Evolutionary conservation across 2,888 invertebrate genomes (phyloP).

Genomic region (Micropterix aruncella): DNA sequence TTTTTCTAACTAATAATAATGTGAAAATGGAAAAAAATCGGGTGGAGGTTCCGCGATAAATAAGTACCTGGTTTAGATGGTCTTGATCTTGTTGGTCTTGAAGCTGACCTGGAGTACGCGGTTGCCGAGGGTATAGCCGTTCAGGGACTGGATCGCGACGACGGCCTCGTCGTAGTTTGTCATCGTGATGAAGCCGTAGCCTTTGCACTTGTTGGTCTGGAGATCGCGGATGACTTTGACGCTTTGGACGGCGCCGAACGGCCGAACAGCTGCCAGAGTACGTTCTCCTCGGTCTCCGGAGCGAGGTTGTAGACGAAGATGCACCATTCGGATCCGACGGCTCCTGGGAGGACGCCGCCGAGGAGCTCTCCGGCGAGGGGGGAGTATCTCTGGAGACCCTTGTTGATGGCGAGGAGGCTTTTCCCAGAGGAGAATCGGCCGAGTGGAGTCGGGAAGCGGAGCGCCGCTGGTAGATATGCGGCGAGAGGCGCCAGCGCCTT

Average conservation of each 20-base stretch:
- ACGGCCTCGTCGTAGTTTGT: conserved; percentile 90
- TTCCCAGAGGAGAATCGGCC: conserved; percentile 76
- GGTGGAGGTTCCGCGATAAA: background rate
- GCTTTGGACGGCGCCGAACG: conserved; percentile 86
- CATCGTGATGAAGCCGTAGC: conserved; percentile 92
- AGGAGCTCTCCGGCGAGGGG: conserved; percentile 77
- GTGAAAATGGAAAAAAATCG: background rate
- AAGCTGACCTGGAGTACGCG: conserved; percentile 87
- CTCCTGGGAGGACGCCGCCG: conserved; percentile 65
- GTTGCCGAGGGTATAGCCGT: conserved; percentile 84
- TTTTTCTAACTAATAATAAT: background rate
- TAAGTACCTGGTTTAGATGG: conserved; percentile 51
- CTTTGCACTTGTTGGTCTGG: conserved; percentile 89
- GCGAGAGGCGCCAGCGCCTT: conserved; percentile 72
- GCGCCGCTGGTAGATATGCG: conserved; percentile 69
- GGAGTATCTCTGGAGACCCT: conserved; percentile 62
- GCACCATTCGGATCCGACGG: conserved; percentile 67
- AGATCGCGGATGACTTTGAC: conserved; percentile 88
- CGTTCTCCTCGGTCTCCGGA: conserved; percentile 91
- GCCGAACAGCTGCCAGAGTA: conserved; percentile 91
- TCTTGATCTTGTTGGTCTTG: conserved; percentile 73
- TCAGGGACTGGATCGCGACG: conserved; percentile 81
- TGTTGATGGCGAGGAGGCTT: conserved; percentile 79
- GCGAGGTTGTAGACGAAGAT: conserved; percentile 94
- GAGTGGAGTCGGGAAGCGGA: conserved; percentile 45